A percentile compares a stretch with the other conserved stretches of the same genome.
Evolutionary conservation across 2,888 invertebrate genomes (phyloP).

Genomic region (Diplolepis rosae): DNA sequence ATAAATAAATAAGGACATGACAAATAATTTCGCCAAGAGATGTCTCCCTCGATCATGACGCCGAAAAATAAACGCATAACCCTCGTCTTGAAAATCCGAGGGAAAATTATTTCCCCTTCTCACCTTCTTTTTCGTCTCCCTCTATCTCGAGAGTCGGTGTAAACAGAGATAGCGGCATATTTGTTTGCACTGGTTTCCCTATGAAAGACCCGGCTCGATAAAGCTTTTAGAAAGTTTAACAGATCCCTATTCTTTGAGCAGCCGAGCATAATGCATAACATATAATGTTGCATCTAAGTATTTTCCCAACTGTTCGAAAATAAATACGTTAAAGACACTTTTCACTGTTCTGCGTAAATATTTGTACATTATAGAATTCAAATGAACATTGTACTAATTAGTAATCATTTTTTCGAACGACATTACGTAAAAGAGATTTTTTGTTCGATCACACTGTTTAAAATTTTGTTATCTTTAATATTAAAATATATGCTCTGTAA

Average conservation of each 20-base stretch:
- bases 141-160: constrained; percentile 32
- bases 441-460: too few relatives aligned
- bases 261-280: background rate
- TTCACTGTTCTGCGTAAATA: background rate
- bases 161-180: constrained; percentile 49
- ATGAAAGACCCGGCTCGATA: constrained; percentile 43
- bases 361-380: too few relatives aligned
- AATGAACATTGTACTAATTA: too few relatives aligned
- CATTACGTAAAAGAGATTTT: too few relatives aligned
- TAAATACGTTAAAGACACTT: too few relatives aligned
- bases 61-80: constrained; percentile 18
- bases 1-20: constrained; percentile 40
- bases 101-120: constrained; percentile 10
- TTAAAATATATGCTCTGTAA: too few relatives aligned
- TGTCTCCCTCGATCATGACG: constrained; percentile 13
- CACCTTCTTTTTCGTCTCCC: background rate
- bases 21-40: constrained; percentile 33
- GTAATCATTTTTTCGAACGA: too few relatives aligned
- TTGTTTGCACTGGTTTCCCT: constrained; percentile 57
- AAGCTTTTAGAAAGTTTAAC: constrained; percentile 40
- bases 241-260: constrained; percentile 10
- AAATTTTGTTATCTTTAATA: too few relatives aligned
- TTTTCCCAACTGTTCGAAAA: constrained; percentile 4
- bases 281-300: constrained; percentile 7
- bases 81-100: constrained; percentile 4